Evolutionary conservation across 2,797 vertebrate species (phyloP), one percentile per base, ranked within the genome.

Genomic region (Alcedo quadribrachys): DNA sequence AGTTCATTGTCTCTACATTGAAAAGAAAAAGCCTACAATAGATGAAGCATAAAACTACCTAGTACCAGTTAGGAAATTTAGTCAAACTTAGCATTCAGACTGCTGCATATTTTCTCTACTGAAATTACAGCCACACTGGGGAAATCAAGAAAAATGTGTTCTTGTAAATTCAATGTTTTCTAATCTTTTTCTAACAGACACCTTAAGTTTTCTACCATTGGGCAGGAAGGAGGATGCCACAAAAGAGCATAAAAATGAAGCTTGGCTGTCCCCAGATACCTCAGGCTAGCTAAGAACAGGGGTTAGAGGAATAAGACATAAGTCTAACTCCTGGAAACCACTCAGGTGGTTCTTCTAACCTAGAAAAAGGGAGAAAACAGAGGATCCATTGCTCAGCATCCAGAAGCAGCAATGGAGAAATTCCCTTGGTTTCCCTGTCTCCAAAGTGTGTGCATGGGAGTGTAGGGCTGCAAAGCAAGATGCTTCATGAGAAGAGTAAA

Each of bases 31-130:
- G 82, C 19, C 62, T 58, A 73, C 30, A 25, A 28, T 10, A 30
- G 50, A 53, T 53, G 50, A 74, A 85, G 58, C 33, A 51, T 86
- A 63, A 90, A 94, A 80, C 70, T 57, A 15, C 84, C 73, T 85
- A 35, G 54, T 28, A 28, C 57, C 33, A 86, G 74, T 62, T 77
- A 67, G 55, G 71, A 92, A 94, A 86, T 19, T 53, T 65, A 91
- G 68, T 58, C 40, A 90, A 62, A 74, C 42, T 77, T 75, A 91
- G 73, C 80, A 57, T 81, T 81, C 73, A 84, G 78, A 58, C 61
- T 78, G 24, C 40, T 85, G 85, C 46, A 30, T 69, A 43, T 66
- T 89, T 58, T 57, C 37, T 80, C 3, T 18, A 35, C 32, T 62
- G 54, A 80, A 85, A 84, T 89, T 77, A 46, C 28, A 30, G 73